phyloP scores from a whole-genome alignment of 2,797 vertebrate genomes.

The Sebastiscus tertius region DNA sequence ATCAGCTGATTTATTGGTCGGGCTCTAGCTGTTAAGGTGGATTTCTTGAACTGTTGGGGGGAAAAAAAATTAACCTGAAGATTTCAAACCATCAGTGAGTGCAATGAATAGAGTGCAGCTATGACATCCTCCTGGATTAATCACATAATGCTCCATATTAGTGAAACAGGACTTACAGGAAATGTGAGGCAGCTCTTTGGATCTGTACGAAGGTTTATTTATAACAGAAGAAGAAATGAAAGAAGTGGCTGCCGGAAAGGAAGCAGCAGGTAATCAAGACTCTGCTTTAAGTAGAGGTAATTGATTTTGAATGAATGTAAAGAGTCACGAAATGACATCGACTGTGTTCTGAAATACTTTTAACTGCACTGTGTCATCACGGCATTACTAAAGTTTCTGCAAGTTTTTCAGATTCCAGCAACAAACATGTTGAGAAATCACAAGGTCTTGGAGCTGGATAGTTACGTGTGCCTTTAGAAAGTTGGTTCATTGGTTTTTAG shows the following conservation, averaged over 20 bases:
- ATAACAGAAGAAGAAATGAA: not conserved
- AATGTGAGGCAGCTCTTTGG: constrained; percentile 15
- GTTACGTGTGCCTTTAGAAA: constrained; percentile 69
- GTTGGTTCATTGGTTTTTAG: constrained; percentile 32
- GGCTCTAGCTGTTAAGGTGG: not conserved
- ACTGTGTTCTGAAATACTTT: not conserved
- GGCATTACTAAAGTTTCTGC: not conserved
- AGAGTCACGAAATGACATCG: not conserved
- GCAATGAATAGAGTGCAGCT: not conserved
- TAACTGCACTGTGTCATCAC: constrained; percentile 23
- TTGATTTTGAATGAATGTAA: constrained; percentile 36
- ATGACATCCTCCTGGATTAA: not conserved
- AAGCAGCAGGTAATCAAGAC: not conserved
- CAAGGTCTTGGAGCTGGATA: constrained; percentile 22
- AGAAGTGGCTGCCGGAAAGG: not conserved
- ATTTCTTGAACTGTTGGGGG: not conserved
- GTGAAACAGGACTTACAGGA: not conserved
- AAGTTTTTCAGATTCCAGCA: constrained; percentile 11
- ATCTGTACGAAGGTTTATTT: not conserved
- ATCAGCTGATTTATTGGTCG: not conserved
- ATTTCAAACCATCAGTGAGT: not conserved
- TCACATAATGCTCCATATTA: not conserved
- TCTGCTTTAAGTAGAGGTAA: not conserved
- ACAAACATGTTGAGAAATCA: constrained; percentile 10
- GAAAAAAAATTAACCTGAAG: not conserved